phyloP scores from a whole-genome alignment of 2,113 vertebrate genomes.

The Carlito syrichta region DNA sequence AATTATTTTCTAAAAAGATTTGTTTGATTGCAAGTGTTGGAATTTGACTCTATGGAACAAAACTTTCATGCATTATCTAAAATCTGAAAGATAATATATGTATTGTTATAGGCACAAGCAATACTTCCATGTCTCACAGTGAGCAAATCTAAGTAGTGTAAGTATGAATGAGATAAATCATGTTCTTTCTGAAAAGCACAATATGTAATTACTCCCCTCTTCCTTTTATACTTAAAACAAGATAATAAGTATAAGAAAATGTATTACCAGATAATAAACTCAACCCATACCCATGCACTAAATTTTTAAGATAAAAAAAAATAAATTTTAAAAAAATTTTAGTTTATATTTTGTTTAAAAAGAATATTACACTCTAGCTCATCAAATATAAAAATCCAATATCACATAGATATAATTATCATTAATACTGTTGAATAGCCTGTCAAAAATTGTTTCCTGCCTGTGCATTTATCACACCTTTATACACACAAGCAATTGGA shows the following conservation, averaged over 20 bases:
- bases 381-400: background rate
- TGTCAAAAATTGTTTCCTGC: background rate
- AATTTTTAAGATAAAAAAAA: background rate
- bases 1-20: background rate
- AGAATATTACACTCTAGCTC: background rate
- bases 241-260: background rate
- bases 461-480: background rate
- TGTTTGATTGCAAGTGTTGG: background rate
- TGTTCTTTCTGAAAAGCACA: background rate
- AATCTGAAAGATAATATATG: background rate
- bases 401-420: background rate
- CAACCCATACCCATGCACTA: background rate
- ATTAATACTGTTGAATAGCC: background rate
- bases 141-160: background rate
- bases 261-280: background rate
- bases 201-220: background rate
- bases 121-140: background rate
- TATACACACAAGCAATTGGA: too few species aligned
- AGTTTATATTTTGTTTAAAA: background rate
- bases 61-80: background rate
- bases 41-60: background rate
- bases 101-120: background rate
- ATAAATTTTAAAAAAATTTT: background rate
- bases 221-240: background rate
- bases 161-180: background rate